Evolutionary conservation across 1,140 invertebrate genomes (phyloP).

Genomic region (Forficula auricularia): DNA sequence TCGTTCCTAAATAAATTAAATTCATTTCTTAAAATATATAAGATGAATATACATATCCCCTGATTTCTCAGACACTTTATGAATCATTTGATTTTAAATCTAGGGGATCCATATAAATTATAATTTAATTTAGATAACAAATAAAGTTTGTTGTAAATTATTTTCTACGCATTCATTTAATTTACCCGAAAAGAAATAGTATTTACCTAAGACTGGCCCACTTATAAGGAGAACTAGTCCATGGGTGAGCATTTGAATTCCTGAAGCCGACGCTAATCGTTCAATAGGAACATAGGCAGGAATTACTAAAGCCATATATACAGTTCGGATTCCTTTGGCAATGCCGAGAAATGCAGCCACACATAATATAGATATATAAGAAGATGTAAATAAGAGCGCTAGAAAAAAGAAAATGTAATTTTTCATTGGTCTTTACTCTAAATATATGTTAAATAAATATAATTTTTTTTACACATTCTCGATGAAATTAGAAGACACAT

Average conservation of each 20-base stretch:
- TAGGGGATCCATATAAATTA: too few relatives aligned
- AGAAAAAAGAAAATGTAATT: background rate
- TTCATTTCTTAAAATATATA: too few relatives aligned
- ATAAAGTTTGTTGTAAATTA: too few relatives aligned
- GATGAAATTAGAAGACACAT: slow-evolving; percentile 41
- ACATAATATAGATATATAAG: slow-evolving; percentile 19
- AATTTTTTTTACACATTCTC: slow-evolving; percentile 37
- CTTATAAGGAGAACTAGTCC: slow-evolving; percentile 36
- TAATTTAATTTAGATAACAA: too few relatives aligned
- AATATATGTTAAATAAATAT: too few relatives aligned
- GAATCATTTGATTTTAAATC: too few relatives aligned
- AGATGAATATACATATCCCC: too few relatives aligned
- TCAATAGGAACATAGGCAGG: slow-evolving; percentile 41
- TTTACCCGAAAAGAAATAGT: too few relatives aligned
- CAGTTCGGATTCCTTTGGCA: slow-evolving; percentile 41
- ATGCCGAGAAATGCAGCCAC: slow-evolving; percentile 40
- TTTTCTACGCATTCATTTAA: too few relatives aligned
- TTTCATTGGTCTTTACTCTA: too few relatives aligned
- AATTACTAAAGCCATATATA: slow-evolving; percentile 46
- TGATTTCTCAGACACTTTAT: too few relatives aligned
- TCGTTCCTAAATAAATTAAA: too few relatives aligned
- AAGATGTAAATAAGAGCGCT: background rate
- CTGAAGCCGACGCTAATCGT: slow-evolving; percentile 39
- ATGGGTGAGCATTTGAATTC: slow-evolving; percentile 38
- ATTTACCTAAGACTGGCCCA: slow-evolving; percentile 44